Evolutionary conservation across 2,797 vertebrate genomes (phyloP).

Genomic region (Spinibarbus caldwelli): DNA sequence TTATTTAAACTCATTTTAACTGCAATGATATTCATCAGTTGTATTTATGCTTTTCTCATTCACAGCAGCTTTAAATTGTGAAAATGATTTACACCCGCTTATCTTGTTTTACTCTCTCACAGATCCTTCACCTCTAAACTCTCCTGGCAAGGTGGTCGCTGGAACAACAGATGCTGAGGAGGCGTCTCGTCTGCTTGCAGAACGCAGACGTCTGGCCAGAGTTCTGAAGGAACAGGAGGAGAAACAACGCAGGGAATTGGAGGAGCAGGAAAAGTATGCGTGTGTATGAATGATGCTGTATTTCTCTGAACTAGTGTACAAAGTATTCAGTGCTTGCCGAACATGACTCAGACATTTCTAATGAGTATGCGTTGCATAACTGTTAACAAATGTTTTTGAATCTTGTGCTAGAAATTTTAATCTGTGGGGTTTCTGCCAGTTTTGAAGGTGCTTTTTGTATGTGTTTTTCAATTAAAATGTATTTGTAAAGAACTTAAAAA

Average conservation of each 20-base stretch:
- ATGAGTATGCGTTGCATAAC: background rate
- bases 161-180: conserved; percentile 91
- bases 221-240: conserved; percentile 93
- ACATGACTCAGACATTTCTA: background rate
- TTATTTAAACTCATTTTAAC: background rate
- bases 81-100: background rate
- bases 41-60: background rate
- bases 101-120: conserved; percentile 1
- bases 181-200: conserved; percentile 86
- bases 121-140: conserved; percentile 71
- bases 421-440: background rate
- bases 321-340: background rate
- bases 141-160: conserved; percentile 77
- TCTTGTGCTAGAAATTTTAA: background rate
- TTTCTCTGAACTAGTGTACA: conserved; percentile 5
- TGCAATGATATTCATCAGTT: background rate
- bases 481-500: background rate
- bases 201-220: conserved; percentile 87
- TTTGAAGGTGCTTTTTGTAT: background rate
- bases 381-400: background rate
- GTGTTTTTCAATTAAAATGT: background rate
- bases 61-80: background rate
- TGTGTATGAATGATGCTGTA: background rate
- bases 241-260: conserved; percentile 79
- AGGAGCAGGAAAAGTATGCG: conserved; percentile 76